Evolutionary conservation across 2,888 invertebrate genomes (phyloP).

Genomic region (Crepidodera aurea): DNA sequence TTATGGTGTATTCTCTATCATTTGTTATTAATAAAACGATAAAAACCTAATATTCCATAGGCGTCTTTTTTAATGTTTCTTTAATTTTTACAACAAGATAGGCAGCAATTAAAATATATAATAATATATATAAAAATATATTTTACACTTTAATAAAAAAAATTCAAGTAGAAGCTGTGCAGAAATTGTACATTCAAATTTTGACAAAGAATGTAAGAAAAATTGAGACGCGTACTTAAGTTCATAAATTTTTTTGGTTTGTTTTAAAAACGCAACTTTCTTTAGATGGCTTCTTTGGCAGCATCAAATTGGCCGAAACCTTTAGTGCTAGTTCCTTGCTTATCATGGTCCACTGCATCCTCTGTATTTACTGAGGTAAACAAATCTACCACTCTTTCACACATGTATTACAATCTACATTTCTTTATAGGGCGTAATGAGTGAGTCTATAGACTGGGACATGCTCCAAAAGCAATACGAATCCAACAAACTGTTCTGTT

Average conservation of each 20-base stretch:
- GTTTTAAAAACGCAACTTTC: slow-evolving; percentile 36
- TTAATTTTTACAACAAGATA: no score
- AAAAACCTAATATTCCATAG: no score
- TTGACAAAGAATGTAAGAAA: neutral
- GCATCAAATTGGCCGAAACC: slow-evolving; percentile 97
- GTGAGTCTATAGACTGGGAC: slow-evolving; percentile 94
- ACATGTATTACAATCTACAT: neutral
- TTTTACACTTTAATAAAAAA: no score
- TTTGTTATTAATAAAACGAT: no score
- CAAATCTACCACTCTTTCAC: no score
- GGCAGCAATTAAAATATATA: no score
- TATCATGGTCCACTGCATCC: slow-evolving; percentile 98
- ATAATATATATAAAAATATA: no score
- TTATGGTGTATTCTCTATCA: no score
- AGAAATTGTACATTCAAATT: no score
- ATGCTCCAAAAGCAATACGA: slow-evolving; percentile 87
- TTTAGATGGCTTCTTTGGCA: slow-evolving; percentile 96
- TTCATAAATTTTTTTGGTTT: no score
- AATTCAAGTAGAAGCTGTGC: no score
- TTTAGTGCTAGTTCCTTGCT: slow-evolving; percentile 90
- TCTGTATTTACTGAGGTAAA: slow-evolving; percentile 89
- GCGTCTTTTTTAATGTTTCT: no score
- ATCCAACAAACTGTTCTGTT: slow-evolving; percentile 79
- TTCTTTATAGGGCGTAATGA: slow-evolving; percentile 86
- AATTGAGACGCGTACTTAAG: neutral